These are phyloP conservation scores for Acanthopleura granulata DNA, from an alignment of 2,888 invertebrate genomes.

Conservation along the genomic window DNA sequence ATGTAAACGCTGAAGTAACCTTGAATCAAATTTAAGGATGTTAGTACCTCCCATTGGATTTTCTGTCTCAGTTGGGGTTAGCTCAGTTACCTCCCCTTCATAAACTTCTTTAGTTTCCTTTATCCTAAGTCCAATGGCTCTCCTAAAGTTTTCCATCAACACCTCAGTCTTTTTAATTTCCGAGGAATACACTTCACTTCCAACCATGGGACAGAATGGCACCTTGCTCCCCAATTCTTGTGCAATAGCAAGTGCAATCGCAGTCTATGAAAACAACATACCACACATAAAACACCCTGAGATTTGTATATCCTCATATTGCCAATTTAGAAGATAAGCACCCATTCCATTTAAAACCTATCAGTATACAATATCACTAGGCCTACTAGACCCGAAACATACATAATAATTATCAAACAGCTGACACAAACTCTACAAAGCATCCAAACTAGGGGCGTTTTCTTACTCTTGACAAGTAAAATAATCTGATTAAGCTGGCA, in stretches of 20 bases:
- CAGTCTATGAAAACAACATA: slow-evolving; percentile 77
- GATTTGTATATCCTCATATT: no score
- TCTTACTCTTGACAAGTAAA: no score
- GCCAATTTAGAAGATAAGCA: no score
- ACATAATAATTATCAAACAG: no score
- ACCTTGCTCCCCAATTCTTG: slow-evolving; percentile 96
- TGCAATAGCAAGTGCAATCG: slow-evolving; percentile 96
- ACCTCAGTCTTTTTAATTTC: slow-evolving; percentile 99
- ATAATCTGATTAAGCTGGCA: no score
- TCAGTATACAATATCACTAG: no score
- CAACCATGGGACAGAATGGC: slow-evolving; percentile 78
- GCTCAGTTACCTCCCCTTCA: slow-evolving; percentile 98
- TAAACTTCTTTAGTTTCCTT: slow-evolving; percentile 98
- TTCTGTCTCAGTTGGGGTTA: slow-evolving; percentile 98
- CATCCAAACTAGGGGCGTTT: no score
- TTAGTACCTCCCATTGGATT: slow-evolving; percentile 89
- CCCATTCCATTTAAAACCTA: no score
- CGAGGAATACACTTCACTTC: slow-evolving; percentile 89
- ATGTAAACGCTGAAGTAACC: no score
- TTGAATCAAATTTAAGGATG: not conserved
- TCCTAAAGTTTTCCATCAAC: slow-evolving; percentile 97
- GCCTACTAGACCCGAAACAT: no score
- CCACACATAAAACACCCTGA: not conserved
- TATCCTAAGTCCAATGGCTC: slow-evolving; percentile 87
- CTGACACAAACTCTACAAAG: no score